phyloP scores from a whole-genome alignment of 2,797 vertebrate genomes.

The Crax fasciolata region DNA sequence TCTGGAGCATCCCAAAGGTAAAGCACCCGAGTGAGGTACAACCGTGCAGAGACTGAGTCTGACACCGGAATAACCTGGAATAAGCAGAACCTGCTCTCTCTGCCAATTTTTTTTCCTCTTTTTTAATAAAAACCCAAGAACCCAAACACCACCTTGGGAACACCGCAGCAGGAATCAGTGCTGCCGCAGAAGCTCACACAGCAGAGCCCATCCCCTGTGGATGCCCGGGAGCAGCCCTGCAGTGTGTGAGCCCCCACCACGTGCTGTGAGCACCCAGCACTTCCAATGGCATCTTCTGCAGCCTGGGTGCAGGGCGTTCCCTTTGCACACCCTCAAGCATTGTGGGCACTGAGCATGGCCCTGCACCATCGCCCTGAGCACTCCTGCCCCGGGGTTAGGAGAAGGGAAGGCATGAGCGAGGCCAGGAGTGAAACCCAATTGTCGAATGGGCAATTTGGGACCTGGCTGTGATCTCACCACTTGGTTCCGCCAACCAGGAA shows the following conservation, averaged over 20 bases:
- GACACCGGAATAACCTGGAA: not conserved
- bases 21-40: too few relatives aligned
- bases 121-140: not conserved
- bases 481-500: slow-evolving; percentile 25
- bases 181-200: too few relatives aligned
- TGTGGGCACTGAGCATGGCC: not conserved
- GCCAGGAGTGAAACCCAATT: not conserved
- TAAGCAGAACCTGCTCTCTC: not conserved
- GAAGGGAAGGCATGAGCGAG: rapidly evolving
- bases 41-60: rapidly evolving
- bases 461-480: not conserved
- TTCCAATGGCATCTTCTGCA: not conserved
- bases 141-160: not conserved
- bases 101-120: not conserved
- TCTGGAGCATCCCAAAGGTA: not conserved
- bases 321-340: too few relatives aligned
- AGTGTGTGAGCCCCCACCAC: not conserved
- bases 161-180: not conserved
- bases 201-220: too few relatives aligned
- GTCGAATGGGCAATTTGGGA: not conserved
- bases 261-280: not conserved
- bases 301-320: too few relatives aligned
- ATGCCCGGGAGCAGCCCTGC: not conserved
- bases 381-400: not conserved
- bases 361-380: not conserved